Base-by-base conservation (phyloP, 2,797 vertebrate species). In the Pipistrellus pipistrellus region DNA sequence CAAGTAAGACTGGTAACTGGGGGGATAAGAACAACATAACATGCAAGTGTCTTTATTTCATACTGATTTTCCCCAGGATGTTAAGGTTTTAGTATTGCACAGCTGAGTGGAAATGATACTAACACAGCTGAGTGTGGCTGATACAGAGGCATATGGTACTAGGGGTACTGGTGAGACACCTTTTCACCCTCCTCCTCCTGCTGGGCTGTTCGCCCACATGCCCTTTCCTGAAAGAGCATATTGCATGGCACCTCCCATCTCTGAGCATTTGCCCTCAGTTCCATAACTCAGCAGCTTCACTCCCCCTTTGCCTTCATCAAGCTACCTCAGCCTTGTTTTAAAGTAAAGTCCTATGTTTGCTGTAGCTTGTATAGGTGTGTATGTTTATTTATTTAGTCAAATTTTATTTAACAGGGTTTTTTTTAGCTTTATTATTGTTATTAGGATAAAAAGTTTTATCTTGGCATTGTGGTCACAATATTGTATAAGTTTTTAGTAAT, bases 381-480 rank as follows among this genome's bases (percentile, higher is more conserved):
- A 11, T 80, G 4, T 20, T 2, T 35, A 41, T 69, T 55, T 88
- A 17, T 69, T 76, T 20, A 48, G 23, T 91, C 59, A 84, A 84
- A 87, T 84, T 44, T 44, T 46, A 75, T 44, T 44, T 46, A 75
- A 80, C 6, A 55, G 17, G 27, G 66, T 64, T 87, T 76, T 72
- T 41, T 41, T 41, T 62, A 66, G 48, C 35, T 48, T 44, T 86
- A 15, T 81, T 41, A 66, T 46, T 86, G 76, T 76, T 91, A 76
- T 75, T 68, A 75, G 82, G 48, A 92, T 83, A 77, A 55, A 77
- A 48, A 12, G 68, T 83, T 91, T 91, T 80, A 93, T 91, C 41
- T 90, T 59, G 94, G 46, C 59, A 66, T 30, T 75, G 11, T n/a
- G 18, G 76, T 66, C 41, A 94, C 0, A 57, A 55, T 73, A 76